phyloP scores from a whole-genome alignment of 2,113 vertebrate genomes.

The Menidia beryllina region DNA sequence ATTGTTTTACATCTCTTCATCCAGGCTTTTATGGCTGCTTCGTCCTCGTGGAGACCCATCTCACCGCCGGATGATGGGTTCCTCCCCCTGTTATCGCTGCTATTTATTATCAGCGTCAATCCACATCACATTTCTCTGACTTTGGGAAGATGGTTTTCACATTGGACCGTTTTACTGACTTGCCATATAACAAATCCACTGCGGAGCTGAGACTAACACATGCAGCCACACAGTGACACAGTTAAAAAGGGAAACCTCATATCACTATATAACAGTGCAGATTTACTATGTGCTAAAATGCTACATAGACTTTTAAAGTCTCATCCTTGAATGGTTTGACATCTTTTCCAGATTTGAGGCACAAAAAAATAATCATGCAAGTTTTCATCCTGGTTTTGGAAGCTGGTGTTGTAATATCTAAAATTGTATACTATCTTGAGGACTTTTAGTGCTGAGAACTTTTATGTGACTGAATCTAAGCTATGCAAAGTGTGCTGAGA shows the following conservation, averaged over 20 bases:
- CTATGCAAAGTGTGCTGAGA: conserved; percentile 46
- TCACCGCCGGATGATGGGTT: conserved; percentile 72
- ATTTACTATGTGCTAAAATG: conserved; percentile 66
- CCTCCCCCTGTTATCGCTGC: conserved; percentile 75
- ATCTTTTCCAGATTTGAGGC: conserved; percentile 40
- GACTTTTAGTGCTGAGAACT: conserved; percentile 51
- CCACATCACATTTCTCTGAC: conserved; percentile 78
- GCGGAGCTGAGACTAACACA: conserved; percentile 23
- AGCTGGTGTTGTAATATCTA: conserved; percentile 17
- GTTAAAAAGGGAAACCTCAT: conserved; percentile 41
- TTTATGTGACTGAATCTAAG: conserved; percentile 35
- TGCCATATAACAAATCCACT: conserved; percentile 54
- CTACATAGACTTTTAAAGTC: conserved; percentile 55
- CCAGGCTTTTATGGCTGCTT: conserved; percentile 80
- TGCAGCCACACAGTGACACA: conserved; percentile 38
- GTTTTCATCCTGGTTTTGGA: conserved; percentile 29
- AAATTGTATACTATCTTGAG: conserved; percentile 35
- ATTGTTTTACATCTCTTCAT: conserved; percentile 81
- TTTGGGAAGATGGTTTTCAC: conserved; percentile 82
- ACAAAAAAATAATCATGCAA: conserved; percentile 25
- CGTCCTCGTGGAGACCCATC: conserved; percentile 76
- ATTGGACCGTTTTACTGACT: conserved; percentile 70
- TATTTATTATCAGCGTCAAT: conserved; percentile 77
- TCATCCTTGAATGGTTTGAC: conserved; percentile 40
- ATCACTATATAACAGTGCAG: conserved; percentile 60